Conservation (phyloP, 2,888 invertebrate species). For the Tricholauxania praeusta region DNA sequence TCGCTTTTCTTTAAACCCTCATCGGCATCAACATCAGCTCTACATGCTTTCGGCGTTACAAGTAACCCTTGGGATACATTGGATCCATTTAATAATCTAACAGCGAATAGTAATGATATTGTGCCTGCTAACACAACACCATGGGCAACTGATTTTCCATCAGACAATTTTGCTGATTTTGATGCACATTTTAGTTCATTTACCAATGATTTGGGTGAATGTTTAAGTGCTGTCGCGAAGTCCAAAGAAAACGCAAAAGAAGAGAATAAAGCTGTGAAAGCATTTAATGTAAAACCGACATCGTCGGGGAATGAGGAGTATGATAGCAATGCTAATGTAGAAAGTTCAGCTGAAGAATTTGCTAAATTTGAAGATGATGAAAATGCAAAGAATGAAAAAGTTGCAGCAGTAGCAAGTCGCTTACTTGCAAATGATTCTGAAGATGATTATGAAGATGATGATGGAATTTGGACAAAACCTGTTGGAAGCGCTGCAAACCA, state of each 20-base stretch:
- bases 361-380: slow-evolving; percentile 39
- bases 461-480: slow-evolving; percentile 65
- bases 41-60: slow-evolving; percentile 44
- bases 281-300: slow-evolving; percentile 33
- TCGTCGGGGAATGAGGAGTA: slow-evolving; percentile 53
- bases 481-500: slow-evolving; percentile 50
- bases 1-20: slow-evolving; percentile 36
- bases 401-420: slow-evolving; percentile 48
- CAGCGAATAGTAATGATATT: slow-evolving; percentile 43
- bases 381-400: slow-evolving; percentile 44
- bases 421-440: slow-evolving; percentile 54
- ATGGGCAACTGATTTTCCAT: slow-evolving; percentile 60
- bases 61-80: slow-evolving; percentile 60
- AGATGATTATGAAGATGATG: slow-evolving; percentile 60
- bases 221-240: slow-evolving; percentile 40
- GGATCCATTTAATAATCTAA: slow-evolving; percentile 57
- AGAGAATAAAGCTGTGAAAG: slow-evolving; percentile 21
- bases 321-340: slow-evolving; percentile 65
- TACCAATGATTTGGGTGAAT: slow-evolving; percentile 58
- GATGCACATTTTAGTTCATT: slow-evolving; percentile 64
- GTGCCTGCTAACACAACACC: slow-evolving; percentile 44
- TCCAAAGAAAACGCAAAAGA: slow-evolving; percentile 1
- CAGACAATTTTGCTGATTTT: slow-evolving; percentile 66
- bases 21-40: slow-evolving; percentile 38
- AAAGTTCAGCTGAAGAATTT: slow-evolving; percentile 51